These are phyloP conservation scores for Sinotaia quadrata DNA, from an alignment of 2,888 invertebrate genomes.

Conservation along the genomic window DNA sequence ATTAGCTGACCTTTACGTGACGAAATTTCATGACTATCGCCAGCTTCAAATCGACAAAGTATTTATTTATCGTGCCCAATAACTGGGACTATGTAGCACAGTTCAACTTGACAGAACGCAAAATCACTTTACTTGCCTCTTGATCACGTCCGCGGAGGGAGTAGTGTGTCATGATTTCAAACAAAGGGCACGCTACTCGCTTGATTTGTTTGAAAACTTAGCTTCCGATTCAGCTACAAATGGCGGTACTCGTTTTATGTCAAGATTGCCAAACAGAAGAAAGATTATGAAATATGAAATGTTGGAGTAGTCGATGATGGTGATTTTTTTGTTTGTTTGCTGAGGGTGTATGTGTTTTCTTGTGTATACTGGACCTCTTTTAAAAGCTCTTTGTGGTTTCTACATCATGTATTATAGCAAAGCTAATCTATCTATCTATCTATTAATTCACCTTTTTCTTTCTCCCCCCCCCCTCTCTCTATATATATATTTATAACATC, in stretches of 20 bases:
- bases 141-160: neutral
- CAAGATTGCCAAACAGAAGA: neutral
- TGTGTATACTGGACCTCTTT: neutral
- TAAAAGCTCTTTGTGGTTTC: neutral
- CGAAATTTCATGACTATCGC: too few relatives aligned
- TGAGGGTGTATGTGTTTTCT: neutral
- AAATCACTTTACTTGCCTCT: neutral
- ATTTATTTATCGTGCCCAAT: constrained; percentile 14
- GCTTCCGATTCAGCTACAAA: neutral
- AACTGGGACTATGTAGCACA: too few relatives aligned
- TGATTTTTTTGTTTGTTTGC: neutral
- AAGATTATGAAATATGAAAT: neutral
- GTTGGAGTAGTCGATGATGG: neutral
- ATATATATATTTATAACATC: too few relatives aligned
- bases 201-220: neutral
- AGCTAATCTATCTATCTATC: too few relatives aligned
- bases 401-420: too few relatives aligned
- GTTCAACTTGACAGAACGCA: too few relatives aligned
- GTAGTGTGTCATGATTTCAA: too few relatives aligned
- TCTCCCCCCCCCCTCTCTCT: too few relatives aligned
- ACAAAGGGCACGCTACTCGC: too few relatives aligned
- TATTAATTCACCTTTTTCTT: too few relatives aligned
- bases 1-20: too few relatives aligned
- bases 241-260: neutral
- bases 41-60: constrained; percentile 6